A percentile compares a stretch with the other conserved stretches of the same genome.
Conservation (phyloP, 2,113 vertebrate genomes). For the Pedetes capensis region DNA sequence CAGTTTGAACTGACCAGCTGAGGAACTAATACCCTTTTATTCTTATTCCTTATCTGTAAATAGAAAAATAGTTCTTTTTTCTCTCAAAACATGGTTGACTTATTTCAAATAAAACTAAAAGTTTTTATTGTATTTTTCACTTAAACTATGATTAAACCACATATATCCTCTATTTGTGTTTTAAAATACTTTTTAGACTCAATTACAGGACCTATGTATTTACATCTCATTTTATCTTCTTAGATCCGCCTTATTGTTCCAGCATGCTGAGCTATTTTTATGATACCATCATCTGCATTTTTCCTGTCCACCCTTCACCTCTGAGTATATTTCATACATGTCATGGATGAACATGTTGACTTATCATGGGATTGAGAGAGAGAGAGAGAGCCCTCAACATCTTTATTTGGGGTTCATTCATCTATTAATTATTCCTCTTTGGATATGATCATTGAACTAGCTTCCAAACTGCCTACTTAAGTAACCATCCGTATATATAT, state of each 20-base stretch:
- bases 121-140: neutral
- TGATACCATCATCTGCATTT: neutral
- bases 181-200: neutral
- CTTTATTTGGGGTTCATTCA: neutral
- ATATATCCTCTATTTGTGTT: neutral
- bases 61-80: neutral
- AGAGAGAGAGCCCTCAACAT: neutral
- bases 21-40: neutral
- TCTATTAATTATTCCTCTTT: neutral
- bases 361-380: neutral
- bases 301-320: neutral
- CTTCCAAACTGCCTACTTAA: neutral
- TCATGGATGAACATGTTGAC: neutral
- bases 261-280: neutral
- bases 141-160: neutral
- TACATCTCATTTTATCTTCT: neutral
- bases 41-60: neutral
- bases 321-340: neutral
- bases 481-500: neutral
- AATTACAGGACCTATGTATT: neutral
- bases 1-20: neutral
- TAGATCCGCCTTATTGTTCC: neutral
- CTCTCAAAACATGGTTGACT: neutral
- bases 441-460: neutral
- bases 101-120: slow-evolving; percentile 17